Evolutionary conservation across 2,113 vertebrate genomes (phyloP), one percentile per base, ranked within the genome.

Genomic region (Notothenia rossii): DNA sequence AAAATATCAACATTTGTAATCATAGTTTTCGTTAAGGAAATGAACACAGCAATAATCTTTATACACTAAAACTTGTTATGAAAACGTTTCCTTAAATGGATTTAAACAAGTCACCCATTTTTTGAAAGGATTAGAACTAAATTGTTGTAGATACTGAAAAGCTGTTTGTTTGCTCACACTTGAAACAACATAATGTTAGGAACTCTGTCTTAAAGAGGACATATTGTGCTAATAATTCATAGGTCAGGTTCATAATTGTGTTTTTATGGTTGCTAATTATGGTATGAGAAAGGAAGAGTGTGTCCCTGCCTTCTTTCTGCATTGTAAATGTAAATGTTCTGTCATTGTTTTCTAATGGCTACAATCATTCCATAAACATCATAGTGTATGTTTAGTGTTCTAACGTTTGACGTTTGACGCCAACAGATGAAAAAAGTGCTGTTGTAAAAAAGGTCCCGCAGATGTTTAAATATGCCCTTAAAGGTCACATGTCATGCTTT

Each of bases 401-500:
- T 48, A 62, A n/a, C n/a, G n/a, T n/a, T n/a, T n/a, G n/a, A 36
- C 40, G 8, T n/a, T n/a, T 54, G 46, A 62, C 63, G 66, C 54
- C 50, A 76, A 64, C 20, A 40, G 11, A 43, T 7, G 66, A n/a
- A n/a, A n/a, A 62, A 56, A 43, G 3, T 48, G 53, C 13, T 40
- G 45, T 46, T 17, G 43, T 40, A 1, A 60, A 64, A 29, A 60
- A 45, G 22, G 36, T 18, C 10, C 12, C 43, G 50, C 51, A 67
- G 48, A 49, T 13, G 36, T 25, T 46, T 33, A 22, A 50, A 73
- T 15, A 53, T 14, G 18, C 48, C n/a, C 36, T 49, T n/a, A n/a
- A n/a, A n/a, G n/a, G n/a, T n/a, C n/a, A n/a, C n/a, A n/a, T n/a
- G n/a, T n/a, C n/a, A n/a, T n/a, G n/a, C n/a, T n/a, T n/a, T n/a